Conservation (phyloP, 2,797 vertebrate species). For the Diceros bicornis region DNA sequence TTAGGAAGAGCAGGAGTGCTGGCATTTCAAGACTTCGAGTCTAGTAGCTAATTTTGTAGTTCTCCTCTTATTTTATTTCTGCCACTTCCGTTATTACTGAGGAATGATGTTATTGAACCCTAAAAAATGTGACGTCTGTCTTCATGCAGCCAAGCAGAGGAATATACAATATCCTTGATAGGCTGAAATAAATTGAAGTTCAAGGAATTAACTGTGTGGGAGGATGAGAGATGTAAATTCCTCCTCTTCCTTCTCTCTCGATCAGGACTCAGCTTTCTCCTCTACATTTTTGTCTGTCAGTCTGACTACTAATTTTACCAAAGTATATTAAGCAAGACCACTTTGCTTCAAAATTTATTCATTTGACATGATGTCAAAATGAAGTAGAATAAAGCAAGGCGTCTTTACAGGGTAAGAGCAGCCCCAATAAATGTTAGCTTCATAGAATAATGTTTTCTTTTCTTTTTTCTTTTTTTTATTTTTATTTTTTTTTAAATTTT, state of each 20-base stretch:
- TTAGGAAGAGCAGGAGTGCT: background rate
- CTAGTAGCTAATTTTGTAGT: background rate
- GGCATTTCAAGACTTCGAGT: background rate
- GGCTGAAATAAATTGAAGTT: background rate
- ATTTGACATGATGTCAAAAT: slow-evolving; percentile 1
- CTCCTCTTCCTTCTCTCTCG: background rate
- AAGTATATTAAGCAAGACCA: background rate
- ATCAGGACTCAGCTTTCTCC: background rate
- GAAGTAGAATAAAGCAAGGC: slow-evolving; percentile 13
- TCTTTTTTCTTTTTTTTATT: too few relatives aligned
- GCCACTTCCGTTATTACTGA: background rate
- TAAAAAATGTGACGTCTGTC: background rate
- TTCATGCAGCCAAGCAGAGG: background rate
- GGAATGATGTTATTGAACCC: slow-evolving; percentile 22
- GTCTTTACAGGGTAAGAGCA: background rate
- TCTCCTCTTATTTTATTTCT: slow-evolving; percentile 18
- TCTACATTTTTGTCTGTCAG: background rate
- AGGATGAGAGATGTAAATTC: background rate
- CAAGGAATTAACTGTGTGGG: background rate
- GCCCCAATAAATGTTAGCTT: background rate
- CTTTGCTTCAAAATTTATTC: background rate
- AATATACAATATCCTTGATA: background rate
- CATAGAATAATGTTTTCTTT: background rate
- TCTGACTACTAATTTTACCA: background rate
- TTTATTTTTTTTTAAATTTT: too few relatives aligned